A percentile compares a stretch with the other conserved stretches of the same genome.
Conservation (phyloP, 2,797 vertebrate genomes). For the Rallus crepitans region DNA sequence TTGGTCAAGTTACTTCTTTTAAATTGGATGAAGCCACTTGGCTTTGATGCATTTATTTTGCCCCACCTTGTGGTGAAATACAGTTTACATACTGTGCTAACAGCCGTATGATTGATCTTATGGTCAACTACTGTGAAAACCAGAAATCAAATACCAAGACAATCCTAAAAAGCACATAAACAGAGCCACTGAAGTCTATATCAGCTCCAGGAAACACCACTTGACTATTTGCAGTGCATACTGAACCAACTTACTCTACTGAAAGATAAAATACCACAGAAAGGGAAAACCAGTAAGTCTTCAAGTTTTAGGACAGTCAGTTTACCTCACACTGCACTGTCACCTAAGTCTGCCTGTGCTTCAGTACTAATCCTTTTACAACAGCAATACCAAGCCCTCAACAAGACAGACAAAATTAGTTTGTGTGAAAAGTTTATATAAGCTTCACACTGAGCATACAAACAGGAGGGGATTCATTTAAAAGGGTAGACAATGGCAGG, state of each 20-base stretch:
- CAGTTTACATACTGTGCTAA: not conserved
- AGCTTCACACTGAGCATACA: not conserved
- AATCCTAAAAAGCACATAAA: not conserved
- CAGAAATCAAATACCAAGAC: not conserved
- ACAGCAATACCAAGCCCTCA: not conserved
- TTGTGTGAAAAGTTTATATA: not conserved
- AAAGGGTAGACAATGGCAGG: too few species aligned
- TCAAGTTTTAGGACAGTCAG: not conserved
- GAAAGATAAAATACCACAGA: not conserved
- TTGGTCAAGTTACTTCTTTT: not conserved
- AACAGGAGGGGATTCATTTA: too few species aligned
- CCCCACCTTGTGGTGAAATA: slow-evolving; percentile 53
- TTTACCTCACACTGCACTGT: not conserved
- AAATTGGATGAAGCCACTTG: not conserved
- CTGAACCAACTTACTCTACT: not conserved
- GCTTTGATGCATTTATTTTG: slow-evolving; percentile 9
- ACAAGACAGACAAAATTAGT: not conserved
- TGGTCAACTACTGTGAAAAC: not conserved
- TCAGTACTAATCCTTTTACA: not conserved
- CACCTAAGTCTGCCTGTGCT: not conserved
- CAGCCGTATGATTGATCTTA: not conserved
- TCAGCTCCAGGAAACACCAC: not conserved
- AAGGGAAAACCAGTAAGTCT: not conserved
- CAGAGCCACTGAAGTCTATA: not conserved
- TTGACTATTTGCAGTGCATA: not conserved